Evolutionary conservation across 1,140 invertebrate species (phyloP), one percentile per base, ranked within the genome.

Genomic region (Ooceraea biroi): DNA sequence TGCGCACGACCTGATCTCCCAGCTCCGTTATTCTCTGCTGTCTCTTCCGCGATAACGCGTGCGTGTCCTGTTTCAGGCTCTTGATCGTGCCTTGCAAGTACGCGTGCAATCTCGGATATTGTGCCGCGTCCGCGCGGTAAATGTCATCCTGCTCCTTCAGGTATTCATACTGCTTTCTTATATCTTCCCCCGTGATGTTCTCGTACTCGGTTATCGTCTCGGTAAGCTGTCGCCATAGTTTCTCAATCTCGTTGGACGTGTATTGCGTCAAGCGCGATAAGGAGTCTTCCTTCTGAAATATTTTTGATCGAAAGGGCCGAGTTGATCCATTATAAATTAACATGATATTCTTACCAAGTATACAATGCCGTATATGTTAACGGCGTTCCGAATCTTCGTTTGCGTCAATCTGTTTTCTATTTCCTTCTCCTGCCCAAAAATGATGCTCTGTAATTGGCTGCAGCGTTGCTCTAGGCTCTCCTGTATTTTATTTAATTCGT

Each of bases 141-240:
- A 48, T 72, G 63, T 93, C 88, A 44, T 95, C 94, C 25, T 91
- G 88, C 69, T 90, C 87, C 76, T 94, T 93, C 46, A 95, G 88
- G 74, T 91, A 91, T 25, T 94, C 92, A 61, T 95, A 95, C 44
- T 95, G 93, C 27, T 93, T 92, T 48, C 88, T 90, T 76, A 93
- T 94, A 5, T 73, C 87, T 61, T 90, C 88, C n/a, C n/a, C n/a
- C 0, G 91, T 93, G 44, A 78, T 87, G 12, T 36, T 83, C 55
- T 93, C 89, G 61, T 95, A 95, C 48, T 93, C 83, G 12, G 36
- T 36, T 71, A 94, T 91, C 5, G 88, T 82, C 66, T 87, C 69
- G 11, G 89, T 88, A 4, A 94, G 73, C 41, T 91, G 61, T 4
- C 74, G 65, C 92, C 93, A 92, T 11, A 93, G 52, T 30, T 84